Percentiles rank a stretch among this genome's conserved stretches.
phyloP scores from a whole-genome alignment of 2,888 invertebrate species.

The Epistrophe grossulariae region DNA sequence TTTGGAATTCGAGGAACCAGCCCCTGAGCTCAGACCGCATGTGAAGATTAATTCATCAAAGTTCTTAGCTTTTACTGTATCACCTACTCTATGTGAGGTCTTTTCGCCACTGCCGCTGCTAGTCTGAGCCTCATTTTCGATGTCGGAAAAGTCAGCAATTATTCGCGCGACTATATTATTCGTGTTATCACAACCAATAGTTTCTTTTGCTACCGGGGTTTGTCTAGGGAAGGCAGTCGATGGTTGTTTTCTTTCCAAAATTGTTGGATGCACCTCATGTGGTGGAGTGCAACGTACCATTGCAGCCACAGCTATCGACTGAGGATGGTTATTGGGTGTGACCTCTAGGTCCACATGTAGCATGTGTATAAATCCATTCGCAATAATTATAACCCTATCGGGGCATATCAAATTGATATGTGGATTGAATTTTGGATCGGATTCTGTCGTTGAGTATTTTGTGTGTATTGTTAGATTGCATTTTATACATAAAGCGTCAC shows the following conservation, averaged over 20 bases:
- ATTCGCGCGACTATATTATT: constrained; percentile 87
- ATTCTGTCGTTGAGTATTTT: constrained; percentile 94
- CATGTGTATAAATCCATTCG: constrained; percentile 93
- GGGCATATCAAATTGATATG: constrained; percentile 88
- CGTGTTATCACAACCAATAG: constrained; percentile 83
- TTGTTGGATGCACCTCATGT: constrained; percentile 46
- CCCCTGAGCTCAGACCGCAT: constrained; percentile 79
- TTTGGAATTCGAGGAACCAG: constrained; percentile 65
- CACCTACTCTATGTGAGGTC: constrained; percentile 25
- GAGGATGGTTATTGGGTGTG: constrained; percentile 77
- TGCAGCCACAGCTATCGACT: constrained; percentile 62
- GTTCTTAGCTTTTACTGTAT: constrained; percentile 80
- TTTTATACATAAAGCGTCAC: constrained; percentile 90
- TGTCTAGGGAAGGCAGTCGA: constrained; percentile 56
- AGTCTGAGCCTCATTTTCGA: constrained; percentile 85
- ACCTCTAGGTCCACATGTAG: constrained; percentile 87
- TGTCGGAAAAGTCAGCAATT: constrained; percentile 87
- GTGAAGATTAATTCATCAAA: constrained; percentile 85
- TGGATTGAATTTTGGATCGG: constrained; percentile 91
- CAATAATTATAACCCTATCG: constrained; percentile 92
- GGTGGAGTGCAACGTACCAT: constrained; percentile 78
- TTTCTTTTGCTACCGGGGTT: constrained; percentile 75
- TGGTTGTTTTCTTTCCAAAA: constrained; percentile 54
- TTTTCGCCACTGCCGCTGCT: constrained; percentile 80
- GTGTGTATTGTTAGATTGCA: constrained; percentile 97